A percentile compares a stretch with the other conserved stretches of the same genome.
phyloP scores from a whole-genome alignment of 2,113 vertebrate genomes.

The Tretioscincus oriximinensis region DNA sequence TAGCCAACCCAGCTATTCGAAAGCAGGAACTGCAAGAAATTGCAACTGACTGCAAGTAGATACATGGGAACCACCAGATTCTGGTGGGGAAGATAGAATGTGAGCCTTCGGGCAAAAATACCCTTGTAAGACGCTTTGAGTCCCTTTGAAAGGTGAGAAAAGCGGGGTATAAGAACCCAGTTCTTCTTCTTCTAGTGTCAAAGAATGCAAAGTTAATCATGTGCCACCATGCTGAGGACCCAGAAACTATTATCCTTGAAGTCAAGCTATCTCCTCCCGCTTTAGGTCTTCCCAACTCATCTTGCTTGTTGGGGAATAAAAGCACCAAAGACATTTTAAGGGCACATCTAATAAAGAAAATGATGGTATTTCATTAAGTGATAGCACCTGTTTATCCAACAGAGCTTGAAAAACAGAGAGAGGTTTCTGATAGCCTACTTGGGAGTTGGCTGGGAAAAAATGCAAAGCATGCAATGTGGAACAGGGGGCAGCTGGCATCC shows the following conservation, averaged over 20 bases:
- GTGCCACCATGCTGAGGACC: background rate
- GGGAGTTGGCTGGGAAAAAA: constrained; percentile 52
- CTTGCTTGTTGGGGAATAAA: constrained; percentile 1
- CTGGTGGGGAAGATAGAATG: too few species aligned
- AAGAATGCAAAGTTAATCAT: too few species aligned
- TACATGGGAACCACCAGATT: too few species aligned
- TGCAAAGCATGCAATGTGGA: constrained; percentile 56
- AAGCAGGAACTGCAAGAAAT: too few species aligned
- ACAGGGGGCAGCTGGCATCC: constrained; percentile 60
- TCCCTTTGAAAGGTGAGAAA: too few species aligned
- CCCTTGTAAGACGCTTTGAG: too few species aligned
- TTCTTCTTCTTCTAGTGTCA: too few species aligned
- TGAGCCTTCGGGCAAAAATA: too few species aligned
- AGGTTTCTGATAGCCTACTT: constrained; percentile 53
- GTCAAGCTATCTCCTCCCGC: constrained; percentile 27
- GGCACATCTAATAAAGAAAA: constrained; percentile 34
- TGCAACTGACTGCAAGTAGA: too few species aligned
- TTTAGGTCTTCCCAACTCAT: constrained; percentile 19
- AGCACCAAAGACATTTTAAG: constrained; percentile 8
- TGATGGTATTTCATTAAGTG: constrained; percentile 41
- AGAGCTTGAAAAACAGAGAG: constrained; percentile 46
- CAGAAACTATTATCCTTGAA: background rate
- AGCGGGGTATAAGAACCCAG: too few species aligned
- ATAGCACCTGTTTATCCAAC: constrained; percentile 38
- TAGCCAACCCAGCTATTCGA: too few species aligned